Conservation (phyloP, 2,888 invertebrate species). For the Hydroisotoma schaefferi region DNA sequence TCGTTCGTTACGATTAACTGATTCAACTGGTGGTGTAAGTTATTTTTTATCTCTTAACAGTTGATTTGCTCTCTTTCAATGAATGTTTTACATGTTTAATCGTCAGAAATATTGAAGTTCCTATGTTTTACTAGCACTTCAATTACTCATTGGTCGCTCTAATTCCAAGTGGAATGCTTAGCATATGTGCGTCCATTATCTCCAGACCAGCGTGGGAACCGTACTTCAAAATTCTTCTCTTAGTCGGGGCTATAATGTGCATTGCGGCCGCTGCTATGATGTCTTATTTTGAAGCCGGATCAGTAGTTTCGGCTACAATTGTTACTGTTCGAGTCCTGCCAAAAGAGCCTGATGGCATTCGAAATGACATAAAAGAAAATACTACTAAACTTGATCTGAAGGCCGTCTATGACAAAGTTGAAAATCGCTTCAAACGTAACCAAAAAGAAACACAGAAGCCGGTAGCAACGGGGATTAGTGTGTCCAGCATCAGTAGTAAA, state of each 20-base stretch:
- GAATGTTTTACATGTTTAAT: no score
- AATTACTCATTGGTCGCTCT: constrained; percentile 69
- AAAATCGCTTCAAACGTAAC: constrained; percentile 46
- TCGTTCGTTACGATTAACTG: constrained; percentile 57
- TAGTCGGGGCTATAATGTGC: constrained; percentile 61
- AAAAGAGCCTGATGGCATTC: constrained; percentile 40
- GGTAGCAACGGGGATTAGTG: background rate
- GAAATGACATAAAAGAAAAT: constrained; percentile 33
- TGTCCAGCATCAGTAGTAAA: background rate
- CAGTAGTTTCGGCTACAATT: constrained; percentile 44
- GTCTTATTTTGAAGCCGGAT: constrained; percentile 46
- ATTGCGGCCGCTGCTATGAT: constrained; percentile 64
- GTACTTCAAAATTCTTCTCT: constrained; percentile 63
- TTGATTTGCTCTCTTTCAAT: no score
- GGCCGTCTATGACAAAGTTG: constrained; percentile 48
- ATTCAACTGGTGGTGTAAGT: constrained; percentile 45
- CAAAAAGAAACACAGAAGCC: constrained; percentile 20
- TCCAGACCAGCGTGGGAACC: constrained; percentile 75
- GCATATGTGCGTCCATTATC: constrained; percentile 65
- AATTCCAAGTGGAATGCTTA: constrained; percentile 63
- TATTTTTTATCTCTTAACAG: no score
- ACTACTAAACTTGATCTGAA: constrained; percentile 47
- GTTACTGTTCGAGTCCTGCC: constrained; percentile 47
- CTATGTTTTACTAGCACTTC: constrained; percentile 50
- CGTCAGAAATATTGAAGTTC: background rate